phyloP scores from a whole-genome alignment of 2,113 vertebrate species.

The Danio rerio region DNA sequence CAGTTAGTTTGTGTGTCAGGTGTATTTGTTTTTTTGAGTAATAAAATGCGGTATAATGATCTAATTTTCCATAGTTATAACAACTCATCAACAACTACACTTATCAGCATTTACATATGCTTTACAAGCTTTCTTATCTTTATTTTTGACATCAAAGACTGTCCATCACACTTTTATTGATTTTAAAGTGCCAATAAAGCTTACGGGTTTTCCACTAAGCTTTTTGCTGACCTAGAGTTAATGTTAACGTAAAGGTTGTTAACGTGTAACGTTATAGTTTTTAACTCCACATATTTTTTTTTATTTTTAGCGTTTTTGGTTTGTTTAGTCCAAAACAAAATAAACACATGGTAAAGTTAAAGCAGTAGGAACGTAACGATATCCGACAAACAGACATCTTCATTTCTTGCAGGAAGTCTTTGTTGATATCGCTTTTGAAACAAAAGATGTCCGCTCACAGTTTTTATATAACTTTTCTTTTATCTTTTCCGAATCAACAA shows the following conservation, averaged over 20 bases:
- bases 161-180: not conserved
- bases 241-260: not conserved
- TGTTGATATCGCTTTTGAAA: too few species aligned
- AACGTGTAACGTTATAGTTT: too few species aligned
- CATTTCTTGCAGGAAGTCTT: too few species aligned
- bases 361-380: too few species aligned
- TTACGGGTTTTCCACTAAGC: too few species aligned
- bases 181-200: not conserved
- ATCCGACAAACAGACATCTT: too few species aligned
- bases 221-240: not conserved
- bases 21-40: not conserved
- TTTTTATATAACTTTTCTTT: too few species aligned
- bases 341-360: too few species aligned
- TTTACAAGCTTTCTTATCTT: not conserved
- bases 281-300: too few species aligned
- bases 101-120: not conserved
- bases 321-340: too few species aligned
- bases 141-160: not conserved
- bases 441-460: too few species aligned
- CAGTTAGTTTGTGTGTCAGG: not conserved
- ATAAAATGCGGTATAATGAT: not conserved
- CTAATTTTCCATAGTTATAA: not conserved
- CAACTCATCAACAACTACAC: not conserved
- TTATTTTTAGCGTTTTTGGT: too few species aligned
- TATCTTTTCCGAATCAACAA: not conserved